These are phyloP conservation scores for Brachirus orientalis DNA, from an alignment of 2,113 vertebrate genomes.

Conservation along the genomic window DNA sequence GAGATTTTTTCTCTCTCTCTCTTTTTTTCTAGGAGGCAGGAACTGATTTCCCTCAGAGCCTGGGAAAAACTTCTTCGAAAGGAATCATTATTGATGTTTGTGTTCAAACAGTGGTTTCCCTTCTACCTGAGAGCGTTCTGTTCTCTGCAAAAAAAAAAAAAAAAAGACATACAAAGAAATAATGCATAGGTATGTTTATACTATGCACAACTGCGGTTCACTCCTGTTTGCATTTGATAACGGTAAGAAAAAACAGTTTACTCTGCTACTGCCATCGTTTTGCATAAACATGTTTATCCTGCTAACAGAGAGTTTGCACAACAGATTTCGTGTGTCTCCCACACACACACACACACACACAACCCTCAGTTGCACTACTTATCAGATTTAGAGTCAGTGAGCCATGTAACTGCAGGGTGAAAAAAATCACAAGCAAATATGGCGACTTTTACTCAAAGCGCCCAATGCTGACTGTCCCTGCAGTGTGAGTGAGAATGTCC, in stretches of 20 bases:
- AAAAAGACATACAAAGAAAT: background rate
- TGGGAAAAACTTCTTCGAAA: conserved; percentile 66
- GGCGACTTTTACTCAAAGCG: too few species aligned
- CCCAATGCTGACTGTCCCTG: too few species aligned
- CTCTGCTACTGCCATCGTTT: background rate
- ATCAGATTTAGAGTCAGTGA: background rate
- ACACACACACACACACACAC: background rate
- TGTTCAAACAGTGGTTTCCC: conserved; percentile 46
- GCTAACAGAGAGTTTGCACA: conserved; percentile 25
- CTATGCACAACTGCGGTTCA: background rate
- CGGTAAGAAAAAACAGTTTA: background rate
- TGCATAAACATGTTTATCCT: background rate
- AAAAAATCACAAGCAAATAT: too few species aligned
- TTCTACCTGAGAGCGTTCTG: background rate
- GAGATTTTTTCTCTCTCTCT: conserved; percentile 39
- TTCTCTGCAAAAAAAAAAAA: background rate
- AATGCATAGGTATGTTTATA: background rate
- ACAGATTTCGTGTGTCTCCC: conserved; percentile 8
- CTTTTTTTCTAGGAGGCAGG: conserved; percentile 46
- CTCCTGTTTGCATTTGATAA: background rate
- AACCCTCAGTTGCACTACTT: background rate
- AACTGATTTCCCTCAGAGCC: conserved; percentile 63
- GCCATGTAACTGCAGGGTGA: background rate
- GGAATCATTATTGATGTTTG: conserved; percentile 54
- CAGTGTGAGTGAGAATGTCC: too few species aligned